Base-by-base conservation (phyloP, 92 coral and sea anemone species). In the Porites rus region DNA sequence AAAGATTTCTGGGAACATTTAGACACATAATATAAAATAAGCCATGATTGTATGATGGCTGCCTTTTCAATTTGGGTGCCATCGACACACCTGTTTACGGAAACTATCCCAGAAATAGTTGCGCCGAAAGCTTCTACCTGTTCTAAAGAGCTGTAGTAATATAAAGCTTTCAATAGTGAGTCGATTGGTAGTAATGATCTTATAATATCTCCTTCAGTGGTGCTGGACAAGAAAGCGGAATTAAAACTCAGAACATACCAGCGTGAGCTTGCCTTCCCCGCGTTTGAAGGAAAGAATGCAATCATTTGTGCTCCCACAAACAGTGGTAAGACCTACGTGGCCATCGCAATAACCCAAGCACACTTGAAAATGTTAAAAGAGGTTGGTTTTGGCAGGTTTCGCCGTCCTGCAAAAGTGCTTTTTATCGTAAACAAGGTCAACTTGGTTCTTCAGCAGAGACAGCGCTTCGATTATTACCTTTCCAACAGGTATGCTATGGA, bases 241-340 rank as follows among this genome's bases (percentile, higher is more conserved):
- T 79, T 95, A 6, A 46, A 81, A 64, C 94, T 93, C 51, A 93
- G 94, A 16, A 52, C 82, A 31, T 92, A 89, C 86, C 98, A 95
- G 74, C 28, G 62, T 28, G 98, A 95, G 69, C 87, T 92, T 22
- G 91, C 95, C 17, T 16, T 8, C 14, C 95, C 98, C 12, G 98
- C 98, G 0, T 65, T 90, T 20, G 84, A 90, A n/a, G 97, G 94
- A 6, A 84, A 75, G 65, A 95, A 95, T 83, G 60, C 93, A 77
- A 92, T 95, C 72, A 92, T 95, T 66, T 95, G 98, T 51, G 96
- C 98, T 6, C 98, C 98, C 5, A 95, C 98, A 0, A 94, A 92
- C 69, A 93, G 95, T 46, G 98, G 98, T 16, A 95, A 95, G 90
- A 95, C 98, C 7, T 95, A 89, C 70, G 98, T 95, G 74, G 98